Evolutionary conservation across 1,140 invertebrate genomes (phyloP).

Genomic region (Camponotus pennsylvanicus): DNA sequence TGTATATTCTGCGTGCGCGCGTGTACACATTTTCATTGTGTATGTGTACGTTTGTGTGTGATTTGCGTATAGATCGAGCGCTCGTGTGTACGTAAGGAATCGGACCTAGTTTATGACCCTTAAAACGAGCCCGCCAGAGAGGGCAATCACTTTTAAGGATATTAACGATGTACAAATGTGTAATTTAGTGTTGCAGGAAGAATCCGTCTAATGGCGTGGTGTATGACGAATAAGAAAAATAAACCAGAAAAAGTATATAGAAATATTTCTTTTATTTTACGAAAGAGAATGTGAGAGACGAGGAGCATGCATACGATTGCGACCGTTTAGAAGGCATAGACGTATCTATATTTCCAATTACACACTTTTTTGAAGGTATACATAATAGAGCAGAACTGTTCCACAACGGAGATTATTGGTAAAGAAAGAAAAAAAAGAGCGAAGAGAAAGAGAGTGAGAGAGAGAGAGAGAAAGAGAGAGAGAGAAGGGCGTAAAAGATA

Average conservation of each 20-base stretch:
- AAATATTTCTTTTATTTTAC: constrained; percentile 77
- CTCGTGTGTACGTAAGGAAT: constrained; percentile 55
- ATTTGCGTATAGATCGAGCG: constrained; percentile 17
- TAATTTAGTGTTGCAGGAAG: constrained; percentile 78
- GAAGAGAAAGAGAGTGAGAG: neutral
- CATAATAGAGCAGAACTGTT: constrained; percentile 66
- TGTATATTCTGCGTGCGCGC: constrained; percentile 41
- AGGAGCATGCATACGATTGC: constrained; percentile 64
- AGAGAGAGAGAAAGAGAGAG: neutral
- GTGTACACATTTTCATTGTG: constrained; percentile 34
- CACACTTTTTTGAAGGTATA: constrained; percentile 79
- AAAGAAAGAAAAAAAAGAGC: neutral
- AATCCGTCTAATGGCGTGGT: constrained; percentile 71
- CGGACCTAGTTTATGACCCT: constrained; percentile 58
- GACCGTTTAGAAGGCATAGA: constrained; percentile 75
- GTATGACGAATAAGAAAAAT: constrained; percentile 59
- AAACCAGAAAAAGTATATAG: constrained; percentile 61
- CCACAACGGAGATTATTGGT: constrained; percentile 25
- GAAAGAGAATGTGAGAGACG: constrained; percentile 34
- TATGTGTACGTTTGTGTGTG: constrained; percentile 16
- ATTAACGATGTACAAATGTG: constrained; percentile 81
- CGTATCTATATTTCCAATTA: constrained; percentile 79
- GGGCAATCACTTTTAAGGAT: constrained; percentile 66
- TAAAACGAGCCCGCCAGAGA: constrained; percentile 46
- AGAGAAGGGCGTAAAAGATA: neutral